Evolutionary conservation across 2,888 invertebrate genomes (phyloP), one percentile per base, ranked within the genome.

Genomic region (Eutolmus rufibarbis): DNA sequence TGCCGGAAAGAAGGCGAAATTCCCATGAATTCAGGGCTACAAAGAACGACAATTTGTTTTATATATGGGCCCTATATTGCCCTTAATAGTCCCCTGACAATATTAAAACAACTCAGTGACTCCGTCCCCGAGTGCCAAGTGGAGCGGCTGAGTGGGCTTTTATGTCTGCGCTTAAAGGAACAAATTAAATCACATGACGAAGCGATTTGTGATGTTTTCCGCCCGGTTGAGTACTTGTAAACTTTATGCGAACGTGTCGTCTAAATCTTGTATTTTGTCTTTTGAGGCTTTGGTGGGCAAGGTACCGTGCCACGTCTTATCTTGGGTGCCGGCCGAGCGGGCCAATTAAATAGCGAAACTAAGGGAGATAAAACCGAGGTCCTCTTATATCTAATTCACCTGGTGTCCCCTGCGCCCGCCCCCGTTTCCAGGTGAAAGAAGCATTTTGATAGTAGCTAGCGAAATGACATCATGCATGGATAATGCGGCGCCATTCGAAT

Each of bases 391-490:
- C 76, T 76, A 74, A 74, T 74, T 76, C 76, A 76, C 76, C 76
- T 76, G 19, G 8, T 12, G 66, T 66, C 28, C 66, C 0, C 19
- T 28, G 37, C 8, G 34, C 78, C 19, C 51, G 7, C 8, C 9
- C 19, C 19, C 1, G 23, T n/a, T 43, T 78, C 40, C 40, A 78
- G 78, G 37, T 78, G 78, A 78, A 78, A 43, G 43, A 43, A 78
- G 78, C 78, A 43, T 78, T 78, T 40, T 78, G 78, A 78, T 78
- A 78, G 43, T 14, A 43, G n/a, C 78, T 14, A 23, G 37, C 23
- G 78, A 78, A 77, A 78, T 14, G 78, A 78, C 78, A 40, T 78
- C 37, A 78, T 78, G 78, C 78, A 78, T 34, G 78, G 19, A 43
- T 78, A 40, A 40, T 78, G 78, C 23, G 40, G 12, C 23, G 78